Evolutionary conservation across 2,888 invertebrate genomes (phyloP), one percentile per base, ranked within the genome.

Genomic region (Portevinia maculata): DNA sequence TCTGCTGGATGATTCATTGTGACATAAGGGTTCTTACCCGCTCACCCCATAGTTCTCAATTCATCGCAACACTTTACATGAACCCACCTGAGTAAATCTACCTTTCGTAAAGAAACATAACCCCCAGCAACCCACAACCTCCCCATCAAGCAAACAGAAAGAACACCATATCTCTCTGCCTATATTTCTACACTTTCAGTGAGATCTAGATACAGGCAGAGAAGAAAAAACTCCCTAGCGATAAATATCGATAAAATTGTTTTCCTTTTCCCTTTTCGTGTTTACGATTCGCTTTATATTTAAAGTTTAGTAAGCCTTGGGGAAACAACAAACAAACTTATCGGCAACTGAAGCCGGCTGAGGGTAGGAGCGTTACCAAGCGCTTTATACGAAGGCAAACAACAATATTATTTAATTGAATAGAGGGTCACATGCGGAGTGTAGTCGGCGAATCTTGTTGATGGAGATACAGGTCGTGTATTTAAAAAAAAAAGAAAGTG

Each of bases 191-290:
- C 30, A 39, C n/a, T 15, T 17, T 19, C 65, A 39, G 7, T 30
- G 65, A 65, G 41, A 65, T 41, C 52, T 5, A 41, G 65, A 37
- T 28, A 30, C 28, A 15, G 17, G 21, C 13, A 55, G 46, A 39
- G 8, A 41, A 32, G 41, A 37, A 44, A 75, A 60, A 32, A 39
- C 57, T 41, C 46, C 48, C 57, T 62, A 46, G 37, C 62, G 67
- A 79, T 79, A 79, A 79, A 79, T 79, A 79, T 74, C 74, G 79
- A 79, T 44, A 46, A 67, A 79, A 79, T 79, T 79, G 62, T 69
- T 79, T 79, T 74, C 53, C 44, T 44, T 48, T 41, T 55, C 11
- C 30, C 5, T 53, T 48, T 19, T 44, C 11, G 52, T 62, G 55
- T 57, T 62, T 55, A 74, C 28, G 57, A 32, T 67, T 53, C 21